Evolutionary conservation across 2,113 vertebrate species (phyloP), one percentile per base, ranked within the genome.

Genomic region (Dermatemys mawii): DNA sequence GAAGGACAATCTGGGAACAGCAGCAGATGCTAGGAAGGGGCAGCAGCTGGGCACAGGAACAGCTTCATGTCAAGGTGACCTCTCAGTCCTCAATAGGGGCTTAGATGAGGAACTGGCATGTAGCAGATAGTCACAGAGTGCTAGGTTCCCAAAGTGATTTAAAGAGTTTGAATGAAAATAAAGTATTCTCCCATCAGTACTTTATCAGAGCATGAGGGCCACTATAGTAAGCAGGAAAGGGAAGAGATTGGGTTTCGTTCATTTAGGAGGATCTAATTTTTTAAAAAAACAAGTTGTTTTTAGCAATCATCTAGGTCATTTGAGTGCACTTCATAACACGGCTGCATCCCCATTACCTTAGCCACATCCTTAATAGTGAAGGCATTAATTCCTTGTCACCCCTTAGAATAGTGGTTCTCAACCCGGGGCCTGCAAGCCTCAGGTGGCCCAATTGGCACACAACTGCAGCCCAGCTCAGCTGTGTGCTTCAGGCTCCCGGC

Each of bases 121-220:
- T 51, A 91, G 41, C n/a, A 48, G 5, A 6, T 44, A 12, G 38
- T 48, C 24, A 78, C 51, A 75, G 76, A 46, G 78, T 85, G 38
- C 2, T 60, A 92, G 12, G 35, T 1, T 87, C 46, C 35, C 10
- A 60, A 76, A 70, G 38, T 29, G 1, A 26, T 89, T 83, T 73
- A 80, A 81, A 29, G 87, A 86, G 73, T 81, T 73, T 51, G 87
- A 73, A 93, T 55, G 78, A 93, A 95, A 97, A 95, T 84, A n/a
- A 89, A 82, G 41, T 9, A 46, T 27, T 93, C 91, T 91, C 54
- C 48, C 78, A 79, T 46, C 41, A 24, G 24, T 73, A 51, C 6
- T 84, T 83, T 63, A 44, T 46, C 51, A 78, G 44, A 57, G 80
- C 81, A 82, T 22, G 12, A 92, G 13, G 12, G 38, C 67, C 85